Evolutionary conservation across 2,797 vertebrate species (phyloP), one percentile per base, ranked within the genome.

Genomic region (Anas flavirostris): DNA sequence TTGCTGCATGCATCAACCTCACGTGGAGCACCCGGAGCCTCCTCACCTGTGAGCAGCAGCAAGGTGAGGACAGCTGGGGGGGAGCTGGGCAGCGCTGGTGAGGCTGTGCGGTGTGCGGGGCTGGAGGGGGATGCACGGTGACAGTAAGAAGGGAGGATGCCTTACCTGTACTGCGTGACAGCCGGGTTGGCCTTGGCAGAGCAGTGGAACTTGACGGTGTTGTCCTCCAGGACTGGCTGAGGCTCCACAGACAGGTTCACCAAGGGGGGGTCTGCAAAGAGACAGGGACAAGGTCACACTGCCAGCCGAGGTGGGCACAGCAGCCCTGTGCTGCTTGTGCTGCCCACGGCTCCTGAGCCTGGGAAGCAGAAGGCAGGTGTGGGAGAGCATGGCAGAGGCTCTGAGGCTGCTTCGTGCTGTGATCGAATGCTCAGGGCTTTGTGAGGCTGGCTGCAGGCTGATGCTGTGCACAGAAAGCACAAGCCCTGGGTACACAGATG

Each of bases 191-290:
- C 99, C 97, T 99, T 99, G 81, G 99, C 99, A 0, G 99, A 99
- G 97, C 99, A 99, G 97, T 99, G 98, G 96, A 99, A 99, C 70
- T 98, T 99, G 94, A 99, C 99, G 3, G 98, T 97, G 90, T 99
- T 99, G 68, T 99, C 99, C 94, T 99, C 99, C 70, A 99, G 97
- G 79, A 99, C 98, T 0, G 99, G 99, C 97, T 99, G 99, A 0
- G 99, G 99, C 91, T 99, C 99, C 97, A 99, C 99, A 0, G 99
- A 99, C 79, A 99, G 98, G 97, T 99, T 99, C 95, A 99, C 99
- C 74, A 99, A 98, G 0, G 99, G 99, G 1, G 99, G 98, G 96
- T 99, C 99, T 99, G 97, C 21, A 74, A 81, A 60, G 90, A 91
- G 86, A 95, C 12, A 69, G 89, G 16, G 18, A 78, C 29, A 14